phyloP scores from a whole-genome alignment of 2,113 vertebrate genomes.

The Uropsilus gracilis region DNA sequence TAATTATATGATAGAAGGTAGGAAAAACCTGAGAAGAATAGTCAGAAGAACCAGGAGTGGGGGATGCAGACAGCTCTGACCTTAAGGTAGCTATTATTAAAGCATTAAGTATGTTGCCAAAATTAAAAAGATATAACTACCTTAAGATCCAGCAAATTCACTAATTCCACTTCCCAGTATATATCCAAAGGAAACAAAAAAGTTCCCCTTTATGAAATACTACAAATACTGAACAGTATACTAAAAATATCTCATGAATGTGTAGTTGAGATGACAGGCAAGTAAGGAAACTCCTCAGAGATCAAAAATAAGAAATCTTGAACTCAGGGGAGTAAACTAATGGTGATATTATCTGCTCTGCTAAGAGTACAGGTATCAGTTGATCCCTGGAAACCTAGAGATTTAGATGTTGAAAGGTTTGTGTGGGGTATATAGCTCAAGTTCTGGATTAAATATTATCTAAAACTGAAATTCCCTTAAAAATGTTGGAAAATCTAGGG shows the following conservation, averaged over 20 bases:
- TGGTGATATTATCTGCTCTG: background rate
- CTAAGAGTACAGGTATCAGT: background rate
- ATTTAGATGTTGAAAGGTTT: background rate
- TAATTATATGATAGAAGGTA: background rate
- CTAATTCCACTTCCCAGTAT: background rate
- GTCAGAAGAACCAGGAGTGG: background rate
- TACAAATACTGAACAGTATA: background rate
- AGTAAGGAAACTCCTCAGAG: background rate
- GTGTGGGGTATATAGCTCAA: background rate
- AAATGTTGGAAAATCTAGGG: background rate
- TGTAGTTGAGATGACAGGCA: conserved; percentile 2
- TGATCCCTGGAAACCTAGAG: background rate
- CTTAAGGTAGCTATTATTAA: background rate
- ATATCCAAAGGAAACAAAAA: background rate
- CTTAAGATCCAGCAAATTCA: background rate
- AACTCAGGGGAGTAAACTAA: background rate
- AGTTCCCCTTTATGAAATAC: background rate
- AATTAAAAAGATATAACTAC: background rate
- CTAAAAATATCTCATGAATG: background rate
- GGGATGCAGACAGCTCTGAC: background rate
- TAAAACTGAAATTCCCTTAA: background rate
- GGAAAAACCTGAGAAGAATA: background rate
- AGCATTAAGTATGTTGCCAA: background rate
- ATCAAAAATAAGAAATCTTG: background rate
- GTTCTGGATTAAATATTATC: background rate